These are phyloP conservation scores for Ophthalmolycus amberensis DNA, from an alignment of 2,113 vertebrate genomes.

Conservation along the genomic window DNA sequence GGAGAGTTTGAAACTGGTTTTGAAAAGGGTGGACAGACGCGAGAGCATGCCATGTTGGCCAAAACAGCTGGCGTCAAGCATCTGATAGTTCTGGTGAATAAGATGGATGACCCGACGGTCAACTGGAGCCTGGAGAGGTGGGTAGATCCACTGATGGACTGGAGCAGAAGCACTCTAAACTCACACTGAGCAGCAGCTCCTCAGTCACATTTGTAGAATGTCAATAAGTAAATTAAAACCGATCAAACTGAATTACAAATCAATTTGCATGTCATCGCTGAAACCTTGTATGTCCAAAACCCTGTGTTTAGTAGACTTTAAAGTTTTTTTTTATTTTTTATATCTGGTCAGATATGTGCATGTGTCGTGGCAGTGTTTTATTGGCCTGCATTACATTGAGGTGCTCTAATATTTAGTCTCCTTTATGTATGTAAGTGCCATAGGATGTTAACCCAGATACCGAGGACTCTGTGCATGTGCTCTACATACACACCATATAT, in stretches of 20 bases:
- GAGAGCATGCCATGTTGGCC: constrained; percentile 98
- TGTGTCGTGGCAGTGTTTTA: not conserved
- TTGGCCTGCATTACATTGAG: not conserved
- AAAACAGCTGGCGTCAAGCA: constrained; percentile 99
- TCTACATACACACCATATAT: not conserved
- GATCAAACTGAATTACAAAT: not conserved
- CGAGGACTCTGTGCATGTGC: not conserved
- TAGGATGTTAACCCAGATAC: not conserved
- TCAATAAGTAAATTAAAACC: not conserved
- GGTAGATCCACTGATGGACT: not conserved
- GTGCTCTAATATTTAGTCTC: not conserved
- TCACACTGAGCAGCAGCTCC: not conserved
- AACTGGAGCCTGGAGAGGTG: constrained; percentile 98
- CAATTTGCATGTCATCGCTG: not conserved
- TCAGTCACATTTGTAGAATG: not conserved
- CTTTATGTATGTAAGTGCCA: not conserved
- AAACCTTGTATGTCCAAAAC: too few species aligned
- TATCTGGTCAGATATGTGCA: not conserved
- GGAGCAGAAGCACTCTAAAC: too few species aligned
- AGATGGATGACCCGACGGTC: constrained; percentile 99
- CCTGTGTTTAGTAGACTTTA: not conserved
- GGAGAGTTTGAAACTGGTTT: constrained; percentile 99
- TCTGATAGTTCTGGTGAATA: constrained; percentile 98
- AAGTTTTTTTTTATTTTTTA: too few species aligned
- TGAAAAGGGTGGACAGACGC: constrained; percentile 98